These are phyloP conservation scores for Brachypodius melanocephalos DNA, from an alignment of 2,113 vertebrate genomes.

Conservation along the genomic window DNA sequence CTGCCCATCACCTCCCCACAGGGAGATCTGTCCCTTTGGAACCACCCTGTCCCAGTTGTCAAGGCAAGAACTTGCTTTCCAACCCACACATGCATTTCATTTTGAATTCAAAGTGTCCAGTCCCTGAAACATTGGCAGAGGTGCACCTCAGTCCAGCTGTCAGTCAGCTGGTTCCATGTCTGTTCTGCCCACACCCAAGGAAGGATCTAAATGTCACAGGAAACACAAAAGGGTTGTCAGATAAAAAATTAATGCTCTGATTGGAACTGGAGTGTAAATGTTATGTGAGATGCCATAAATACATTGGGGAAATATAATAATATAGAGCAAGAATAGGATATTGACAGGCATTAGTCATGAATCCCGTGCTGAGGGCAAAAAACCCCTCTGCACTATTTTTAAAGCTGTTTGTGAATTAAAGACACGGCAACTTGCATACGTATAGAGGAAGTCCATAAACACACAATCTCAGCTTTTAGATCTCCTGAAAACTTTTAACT, in stretches of 20 bases:
- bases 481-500: neutral
- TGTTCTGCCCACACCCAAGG: neutral
- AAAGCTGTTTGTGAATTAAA: neutral
- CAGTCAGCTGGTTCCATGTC: neutral
- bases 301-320: neutral
- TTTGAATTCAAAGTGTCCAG: neutral
- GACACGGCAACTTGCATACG: neutral
- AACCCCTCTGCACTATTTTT: neutral
- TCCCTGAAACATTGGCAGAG: neutral
- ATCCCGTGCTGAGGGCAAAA: neutral
- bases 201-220: neutral
- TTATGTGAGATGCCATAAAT: fast-evolving
- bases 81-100: neutral
- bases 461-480: neutral
- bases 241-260: neutral
- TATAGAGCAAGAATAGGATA: neutral
- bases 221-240: neutral
- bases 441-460: neutral
- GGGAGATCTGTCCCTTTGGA: neutral
- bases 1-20: neutral
- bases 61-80: neutral
- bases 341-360: neutral
- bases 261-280: neutral
- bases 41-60: neutral
- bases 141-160: neutral